A percentile compares a stretch with the other conserved stretches of the same genome.
Conservation (phyloP, 2,888 invertebrate genomes). For the Lasius fuliginosus region DNA sequence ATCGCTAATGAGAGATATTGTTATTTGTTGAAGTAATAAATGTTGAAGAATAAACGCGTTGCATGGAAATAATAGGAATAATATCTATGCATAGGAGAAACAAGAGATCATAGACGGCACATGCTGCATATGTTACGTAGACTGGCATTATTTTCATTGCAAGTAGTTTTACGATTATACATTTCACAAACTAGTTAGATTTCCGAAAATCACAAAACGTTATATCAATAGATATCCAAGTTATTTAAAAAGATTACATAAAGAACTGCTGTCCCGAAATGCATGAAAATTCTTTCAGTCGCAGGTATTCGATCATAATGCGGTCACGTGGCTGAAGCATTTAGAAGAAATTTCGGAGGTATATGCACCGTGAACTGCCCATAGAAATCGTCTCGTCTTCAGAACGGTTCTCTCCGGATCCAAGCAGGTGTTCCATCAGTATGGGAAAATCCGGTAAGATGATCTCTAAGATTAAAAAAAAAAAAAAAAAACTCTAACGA, state of each 20-base stretch:
- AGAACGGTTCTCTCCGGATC: constrained; percentile 20
- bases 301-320: constrained; percentile 43
- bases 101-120: background rate
- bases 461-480: constrained; percentile 39
- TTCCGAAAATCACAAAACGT: constrained; percentile 2
- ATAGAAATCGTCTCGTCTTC: constrained; percentile 36
- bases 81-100: background rate
- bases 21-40: no score
- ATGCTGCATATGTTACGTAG: background rate
- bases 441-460: constrained; percentile 61
- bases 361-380: constrained; percentile 11
- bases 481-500: constrained; percentile 35
- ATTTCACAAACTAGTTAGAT: background rate
- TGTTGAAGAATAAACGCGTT: background rate
- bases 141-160: background rate
- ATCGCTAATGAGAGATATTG: no score
- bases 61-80: background rate
- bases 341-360: constrained; percentile 27
- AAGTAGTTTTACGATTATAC: background rate
- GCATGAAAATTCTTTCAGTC: constrained; percentile 29
- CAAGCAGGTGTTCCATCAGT: constrained; percentile 69
- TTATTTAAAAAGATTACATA: constrained; percentile 29
- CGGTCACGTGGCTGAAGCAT: constrained; percentile 34
- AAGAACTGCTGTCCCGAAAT: background rate
- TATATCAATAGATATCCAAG: background rate